Conservation (phyloP, 2,888 invertebrate genomes). For the Dascillus cervinus region DNA sequence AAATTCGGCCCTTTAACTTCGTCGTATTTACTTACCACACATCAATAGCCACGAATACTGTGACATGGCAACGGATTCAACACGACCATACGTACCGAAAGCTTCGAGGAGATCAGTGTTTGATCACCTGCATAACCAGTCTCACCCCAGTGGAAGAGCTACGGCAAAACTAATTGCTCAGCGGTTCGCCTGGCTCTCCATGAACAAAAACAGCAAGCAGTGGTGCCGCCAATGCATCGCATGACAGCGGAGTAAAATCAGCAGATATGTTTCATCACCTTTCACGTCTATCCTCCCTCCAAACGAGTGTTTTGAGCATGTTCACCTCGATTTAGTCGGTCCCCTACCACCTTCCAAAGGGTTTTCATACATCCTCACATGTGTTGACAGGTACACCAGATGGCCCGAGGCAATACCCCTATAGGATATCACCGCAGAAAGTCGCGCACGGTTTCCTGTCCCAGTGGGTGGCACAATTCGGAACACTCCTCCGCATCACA, state of each 20-base stretch:
- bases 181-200: conserved; percentile 20
- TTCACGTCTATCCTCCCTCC: too few species aligned
- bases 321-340: conserved; percentile 28
- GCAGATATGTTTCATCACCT: too few species aligned
- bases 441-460: conserved; percentile 29
- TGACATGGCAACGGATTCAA: conserved; percentile 1
- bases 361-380: too few species aligned
- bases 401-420: conserved; percentile 34
- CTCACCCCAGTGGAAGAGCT: conserved; percentile 22
- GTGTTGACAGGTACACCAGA: too few species aligned
- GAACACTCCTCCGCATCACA: conserved; percentile 28
- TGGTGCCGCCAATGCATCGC: too few species aligned
- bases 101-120: conserved; percentile 8
- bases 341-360: conserved; percentile 23
- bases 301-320: conserved; percentile 18
- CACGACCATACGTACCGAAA: conserved; percentile 13
- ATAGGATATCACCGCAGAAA: conserved; percentile 33
- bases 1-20: conserved; percentile 1
- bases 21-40: conserved; percentile 1
- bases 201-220: conserved; percentile 8
- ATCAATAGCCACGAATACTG: conserved; percentile 1
- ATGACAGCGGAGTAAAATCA: too few species aligned
- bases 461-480: conserved; percentile 37
- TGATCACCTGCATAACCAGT: conserved; percentile 20
- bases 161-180: conserved; percentile 24